Evolutionary conservation across 2,797 vertebrate species (phyloP).

Genomic region (Siniperca obscura): DNA sequence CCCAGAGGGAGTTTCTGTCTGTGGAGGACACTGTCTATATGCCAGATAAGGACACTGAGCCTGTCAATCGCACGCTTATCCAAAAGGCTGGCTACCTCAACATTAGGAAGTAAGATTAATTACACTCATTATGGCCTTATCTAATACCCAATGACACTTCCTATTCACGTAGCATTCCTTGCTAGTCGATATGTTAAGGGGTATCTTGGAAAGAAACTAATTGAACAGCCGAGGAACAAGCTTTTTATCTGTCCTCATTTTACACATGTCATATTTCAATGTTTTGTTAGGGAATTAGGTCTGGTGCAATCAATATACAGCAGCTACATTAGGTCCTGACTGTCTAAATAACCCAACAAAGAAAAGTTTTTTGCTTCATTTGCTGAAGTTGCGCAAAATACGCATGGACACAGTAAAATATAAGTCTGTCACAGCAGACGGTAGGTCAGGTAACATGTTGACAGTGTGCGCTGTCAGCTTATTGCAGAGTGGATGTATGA

Average conservation of each 20-base stretch:
- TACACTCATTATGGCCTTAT: slow-evolving; percentile 22
- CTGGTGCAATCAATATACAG: neutral
- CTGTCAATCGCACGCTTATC: slow-evolving; percentile 93
- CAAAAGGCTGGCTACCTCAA: slow-evolving; percentile 99
- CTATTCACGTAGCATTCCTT: neutral
- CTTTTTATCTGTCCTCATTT: slow-evolving; percentile 16
- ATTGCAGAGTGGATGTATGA: slow-evolving; percentile 66
- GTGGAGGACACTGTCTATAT: slow-evolving; percentile 92
- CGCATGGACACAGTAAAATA: slow-evolving; percentile 42
- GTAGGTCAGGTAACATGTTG: slow-evolving; percentile 66
- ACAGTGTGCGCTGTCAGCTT: slow-evolving; percentile 73
- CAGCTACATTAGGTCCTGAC: neutral
- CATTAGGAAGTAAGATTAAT: slow-evolving; percentile 92
- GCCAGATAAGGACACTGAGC: slow-evolving; percentile 90
- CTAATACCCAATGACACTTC: slow-evolving; percentile 29
- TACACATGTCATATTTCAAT: slow-evolving; percentile 5
- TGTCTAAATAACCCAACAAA: slow-evolving; percentile 9
- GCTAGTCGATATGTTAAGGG: slow-evolving; percentile 1
- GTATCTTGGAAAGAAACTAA: neutral
- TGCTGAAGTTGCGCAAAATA: slow-evolving; percentile 24
- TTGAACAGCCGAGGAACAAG: neutral
- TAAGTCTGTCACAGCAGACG: slow-evolving; percentile 55
- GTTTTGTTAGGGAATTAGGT: slow-evolving; percentile 15
- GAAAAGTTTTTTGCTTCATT: neutral
- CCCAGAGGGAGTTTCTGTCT: slow-evolving; percentile 93